Percentiles rank a stretch among this genome's conserved stretches.
phyloP scores from a whole-genome alignment of 1,140 invertebrate genomes.

The Trichonephila inaurata region DNA sequence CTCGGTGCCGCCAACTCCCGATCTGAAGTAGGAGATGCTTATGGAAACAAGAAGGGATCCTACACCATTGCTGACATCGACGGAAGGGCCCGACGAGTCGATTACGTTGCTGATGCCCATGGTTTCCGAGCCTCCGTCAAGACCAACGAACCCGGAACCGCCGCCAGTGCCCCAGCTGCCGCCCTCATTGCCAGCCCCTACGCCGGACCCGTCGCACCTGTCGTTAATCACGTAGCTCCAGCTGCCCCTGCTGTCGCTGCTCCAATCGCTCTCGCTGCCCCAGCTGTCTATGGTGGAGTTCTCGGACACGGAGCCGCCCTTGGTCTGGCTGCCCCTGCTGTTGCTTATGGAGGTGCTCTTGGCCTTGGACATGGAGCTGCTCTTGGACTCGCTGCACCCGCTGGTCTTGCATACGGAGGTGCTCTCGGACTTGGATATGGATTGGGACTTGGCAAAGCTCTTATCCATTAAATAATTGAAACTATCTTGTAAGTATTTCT shows the following conservation, averaged over 20 bases:
- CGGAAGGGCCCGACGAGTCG: slow-evolving; percentile 61
- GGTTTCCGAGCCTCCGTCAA: slow-evolving; percentile 54
- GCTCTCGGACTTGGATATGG: background rate
- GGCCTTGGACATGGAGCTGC: background rate
- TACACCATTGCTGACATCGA: slow-evolving; percentile 60
- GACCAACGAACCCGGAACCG: slow-evolving; percentile 72
- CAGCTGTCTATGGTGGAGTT: slow-evolving; percentile 10
- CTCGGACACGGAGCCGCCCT: slow-evolving; percentile 45
- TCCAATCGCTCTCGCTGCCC: background rate
- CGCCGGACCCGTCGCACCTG: slow-evolving; percentile 11
- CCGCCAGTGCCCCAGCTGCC: slow-evolving; percentile 49
- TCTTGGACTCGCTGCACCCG: background rate
- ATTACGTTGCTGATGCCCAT: slow-evolving; percentile 65
- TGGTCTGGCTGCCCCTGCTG: background rate
- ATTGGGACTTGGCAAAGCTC: background rate
- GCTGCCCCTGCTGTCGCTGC: background rate
- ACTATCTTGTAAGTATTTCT: too few relatives aligned
- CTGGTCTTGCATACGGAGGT: background rate
- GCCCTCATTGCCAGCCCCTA: slow-evolving; percentile 45
- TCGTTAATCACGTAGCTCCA: background rate
- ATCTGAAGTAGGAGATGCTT: slow-evolving; percentile 77
- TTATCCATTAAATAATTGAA: background rate
- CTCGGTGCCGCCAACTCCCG: slow-evolving; percentile 77
- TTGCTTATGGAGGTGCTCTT: background rate
- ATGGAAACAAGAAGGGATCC: slow-evolving; percentile 76